Evolutionary conservation across 2,113 vertebrate species (phyloP).

Genomic region (Atlantisia rogersi): DNA sequence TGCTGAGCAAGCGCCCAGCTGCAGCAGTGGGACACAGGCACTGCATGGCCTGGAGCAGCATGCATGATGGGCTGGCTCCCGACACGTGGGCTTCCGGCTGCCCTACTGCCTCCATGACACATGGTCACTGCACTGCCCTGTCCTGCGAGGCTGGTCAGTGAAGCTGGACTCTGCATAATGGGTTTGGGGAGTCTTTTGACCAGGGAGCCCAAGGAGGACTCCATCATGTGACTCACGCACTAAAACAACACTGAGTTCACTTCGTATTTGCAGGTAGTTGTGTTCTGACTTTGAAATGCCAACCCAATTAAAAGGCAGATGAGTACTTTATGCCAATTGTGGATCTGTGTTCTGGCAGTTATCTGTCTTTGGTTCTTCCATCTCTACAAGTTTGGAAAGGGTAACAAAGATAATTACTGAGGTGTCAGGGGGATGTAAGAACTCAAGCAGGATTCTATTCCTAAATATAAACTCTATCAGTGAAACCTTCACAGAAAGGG

Average conservation of each 20-base stretch:
- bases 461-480: not conserved
- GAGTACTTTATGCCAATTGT: not conserved
- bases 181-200: not conserved
- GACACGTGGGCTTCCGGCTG: fast-evolving
- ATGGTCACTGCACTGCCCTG: no score
- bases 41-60: not conserved
- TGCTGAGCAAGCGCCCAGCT: not conserved
- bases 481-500: not conserved
- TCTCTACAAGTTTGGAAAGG: not conserved
- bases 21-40: not conserved
- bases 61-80: not conserved
- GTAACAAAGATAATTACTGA: not conserved
- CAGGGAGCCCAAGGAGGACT: not conserved
- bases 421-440: not conserved
- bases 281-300: not conserved
- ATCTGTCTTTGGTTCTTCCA: not conserved
- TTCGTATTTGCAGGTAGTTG: fast-evolving
- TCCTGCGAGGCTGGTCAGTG: not conserved
- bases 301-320: not conserved
- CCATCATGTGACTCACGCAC: fast-evolving
- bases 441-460: not conserved
- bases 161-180: not conserved
- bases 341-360: not conserved
- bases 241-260: not conserved
- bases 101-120: fast-evolving